phyloP scores from a whole-genome alignment of 2,113 vertebrate species.

The Xerus inauris region DNA sequence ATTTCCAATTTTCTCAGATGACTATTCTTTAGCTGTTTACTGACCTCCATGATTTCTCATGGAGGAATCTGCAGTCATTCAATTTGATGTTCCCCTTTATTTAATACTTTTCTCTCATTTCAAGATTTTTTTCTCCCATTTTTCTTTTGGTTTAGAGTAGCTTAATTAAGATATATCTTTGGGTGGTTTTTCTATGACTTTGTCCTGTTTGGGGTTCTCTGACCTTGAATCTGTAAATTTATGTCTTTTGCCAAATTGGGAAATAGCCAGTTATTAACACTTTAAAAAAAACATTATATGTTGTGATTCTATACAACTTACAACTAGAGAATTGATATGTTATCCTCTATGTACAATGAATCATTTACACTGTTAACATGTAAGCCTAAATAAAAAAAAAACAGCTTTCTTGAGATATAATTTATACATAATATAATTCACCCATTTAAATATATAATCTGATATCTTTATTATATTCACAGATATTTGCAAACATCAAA shows the following conservation, averaged over 20 bases:
- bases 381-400: too few species aligned
- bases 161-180: slow-evolving; percentile 6
- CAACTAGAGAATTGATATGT: too few species aligned
- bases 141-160: neutral
- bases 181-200: neutral
- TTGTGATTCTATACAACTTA: too few species aligned
- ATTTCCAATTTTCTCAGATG: neutral
- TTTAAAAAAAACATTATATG: too few species aligned
- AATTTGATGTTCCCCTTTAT: neutral
- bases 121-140: neutral
- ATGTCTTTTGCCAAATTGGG: neutral
- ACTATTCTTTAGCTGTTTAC: neutral
- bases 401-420: neutral
- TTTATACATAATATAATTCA: neutral
- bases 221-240: slow-evolving; percentile 36
- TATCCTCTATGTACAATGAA: too few species aligned
- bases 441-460: neutral
- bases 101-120: slow-evolving; percentile 25
- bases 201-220: neutral
- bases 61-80: neutral
- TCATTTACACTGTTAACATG: too few species aligned
- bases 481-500: neutral
- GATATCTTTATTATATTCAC: neutral
- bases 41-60: neutral
- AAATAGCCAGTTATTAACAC: neutral